Percentiles rank a stretch among this genome's conserved stretches.
phyloP scores from a whole-genome alignment of 2,113 vertebrate species.

The Esox niger region DNA sequence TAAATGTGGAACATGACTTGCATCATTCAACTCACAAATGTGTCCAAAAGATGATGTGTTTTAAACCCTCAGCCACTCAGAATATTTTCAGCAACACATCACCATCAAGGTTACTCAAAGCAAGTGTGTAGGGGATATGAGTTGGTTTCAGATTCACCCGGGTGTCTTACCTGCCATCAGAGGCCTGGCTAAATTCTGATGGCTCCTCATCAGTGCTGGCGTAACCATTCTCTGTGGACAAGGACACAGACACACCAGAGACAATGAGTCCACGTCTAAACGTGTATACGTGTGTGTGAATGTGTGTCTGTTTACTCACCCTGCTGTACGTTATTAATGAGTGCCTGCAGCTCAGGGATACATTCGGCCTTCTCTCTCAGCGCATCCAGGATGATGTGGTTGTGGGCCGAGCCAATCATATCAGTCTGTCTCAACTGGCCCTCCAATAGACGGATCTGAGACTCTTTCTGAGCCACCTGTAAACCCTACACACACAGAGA shows the following conservation, averaged over 20 bases:
- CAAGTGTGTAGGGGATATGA: not conserved
- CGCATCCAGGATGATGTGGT: constrained; percentile 88
- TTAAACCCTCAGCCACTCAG: no score
- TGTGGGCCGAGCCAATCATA: constrained; percentile 81
- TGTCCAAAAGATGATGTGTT: no score
- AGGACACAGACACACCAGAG: not conserved
- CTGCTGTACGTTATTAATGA: constrained; percentile 91
- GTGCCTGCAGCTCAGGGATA: constrained; percentile 88
- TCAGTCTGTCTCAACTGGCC: constrained; percentile 90
- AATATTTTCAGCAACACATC: no score
- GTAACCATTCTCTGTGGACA: constrained; percentile 85
- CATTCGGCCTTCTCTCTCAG: constrained; percentile 90
- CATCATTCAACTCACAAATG: no score
- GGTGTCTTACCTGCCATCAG: constrained; percentile 84
- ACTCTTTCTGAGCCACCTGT: constrained; percentile 93
- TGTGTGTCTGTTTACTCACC: constrained; percentile 63
- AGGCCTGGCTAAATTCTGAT: constrained; percentile 88
- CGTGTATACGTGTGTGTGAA: not conserved
- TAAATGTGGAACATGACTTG: no score
- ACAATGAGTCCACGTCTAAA: no score
- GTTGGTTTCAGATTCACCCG: no score
- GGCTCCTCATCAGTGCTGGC: constrained; percentile 91
- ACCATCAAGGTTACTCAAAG: not conserved
- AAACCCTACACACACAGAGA: constrained; percentile 74
- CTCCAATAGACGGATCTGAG: constrained; percentile 91